Base-by-base conservation (phyloP, 2,113 vertebrate genomes). In the Charadrius vociferus region DNA sequence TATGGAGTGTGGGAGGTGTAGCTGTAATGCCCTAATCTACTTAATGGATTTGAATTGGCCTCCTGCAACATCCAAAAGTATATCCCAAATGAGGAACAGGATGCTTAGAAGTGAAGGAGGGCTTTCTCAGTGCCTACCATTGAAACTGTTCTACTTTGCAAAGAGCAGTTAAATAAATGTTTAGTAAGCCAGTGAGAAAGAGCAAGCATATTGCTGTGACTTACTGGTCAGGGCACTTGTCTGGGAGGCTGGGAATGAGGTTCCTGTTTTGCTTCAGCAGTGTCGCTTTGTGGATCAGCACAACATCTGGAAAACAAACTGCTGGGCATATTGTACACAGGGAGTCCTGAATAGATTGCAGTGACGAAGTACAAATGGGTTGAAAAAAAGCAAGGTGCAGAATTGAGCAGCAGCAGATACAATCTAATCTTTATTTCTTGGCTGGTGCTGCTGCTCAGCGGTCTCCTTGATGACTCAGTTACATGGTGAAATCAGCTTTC, bases 381-480 rank as follows among this genome's bases (percentile, higher is more conserved):
- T 73, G 91, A 81, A 45, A 34, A 72, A 65, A 63, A 47, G 78
- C 65, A 67, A 90, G 41, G 37, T 49, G 58, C 86, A 95, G 75
- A 77, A 66, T 0, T 6, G 29, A 78, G 81, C 89, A 89, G 83
- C 75, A 72, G 81, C 83, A 77, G 66, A 65, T 90, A 34, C 66
- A 91, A 19, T 39, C 68, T 84, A 10, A 55, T 90, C 81, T 92
- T 84, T 47, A 9, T 91, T 89, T 87, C 81, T 72, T 93, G 91
- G 65, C 89, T 89, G 39, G 10, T 61, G n/a, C 83, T 65, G 32
- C 62, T 88, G 80, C 88, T 95, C 86, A 82, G 88, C 22, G 7
- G 66, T 85, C 49, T 95, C 89, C 73, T 93, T 49, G 84, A 70
- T 95, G 95, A 94, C 70, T 94, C 93, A 91, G 86, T 80, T 84